These are phyloP conservation scores for Meleagris gallopavo DNA, from an alignment of 2,113 vertebrate species.

Conservation along the genomic window DNA sequence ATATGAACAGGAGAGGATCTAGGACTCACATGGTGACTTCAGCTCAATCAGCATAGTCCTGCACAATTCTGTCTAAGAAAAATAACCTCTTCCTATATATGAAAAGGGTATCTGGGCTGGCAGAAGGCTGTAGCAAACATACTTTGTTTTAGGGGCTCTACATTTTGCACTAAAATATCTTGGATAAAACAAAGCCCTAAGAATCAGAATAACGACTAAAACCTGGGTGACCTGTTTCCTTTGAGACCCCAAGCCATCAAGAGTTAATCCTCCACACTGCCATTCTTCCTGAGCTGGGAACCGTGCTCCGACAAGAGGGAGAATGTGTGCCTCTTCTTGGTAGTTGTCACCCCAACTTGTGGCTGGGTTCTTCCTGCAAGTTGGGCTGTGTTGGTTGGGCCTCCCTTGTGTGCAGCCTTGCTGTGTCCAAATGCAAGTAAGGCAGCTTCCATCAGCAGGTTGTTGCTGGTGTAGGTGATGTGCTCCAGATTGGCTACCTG, in stretches of 20 bases:
- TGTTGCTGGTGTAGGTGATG: not conserved
- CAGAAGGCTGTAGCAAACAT: not conserved
- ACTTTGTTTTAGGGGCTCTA: not conserved
- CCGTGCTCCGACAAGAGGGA: not conserved
- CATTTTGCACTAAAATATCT: not conserved
- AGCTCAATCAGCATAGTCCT: accelerated
- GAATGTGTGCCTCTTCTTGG: accelerated
- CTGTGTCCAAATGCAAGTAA: not conserved
- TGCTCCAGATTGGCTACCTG: not conserved
- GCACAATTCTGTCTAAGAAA: not conserved
- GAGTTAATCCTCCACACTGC: accelerated
- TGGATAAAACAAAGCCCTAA: not conserved
- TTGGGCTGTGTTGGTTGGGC: not conserved
- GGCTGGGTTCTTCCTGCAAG: accelerated
- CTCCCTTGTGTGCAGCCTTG: accelerated
- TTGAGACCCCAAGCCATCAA: not conserved
- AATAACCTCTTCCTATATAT: not conserved
- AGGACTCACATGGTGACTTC: not conserved
- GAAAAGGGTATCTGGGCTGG: not conserved
- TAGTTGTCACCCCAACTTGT: not conserved
- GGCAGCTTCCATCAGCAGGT: not conserved
- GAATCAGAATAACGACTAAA: not conserved
- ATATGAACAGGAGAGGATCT: not conserved
- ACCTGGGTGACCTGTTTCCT: not conserved
- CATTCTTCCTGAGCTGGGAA: not conserved